Evolutionary conservation across 2,797 vertebrate species (phyloP).

Genomic region (Enteromius paludinosus): DNA sequence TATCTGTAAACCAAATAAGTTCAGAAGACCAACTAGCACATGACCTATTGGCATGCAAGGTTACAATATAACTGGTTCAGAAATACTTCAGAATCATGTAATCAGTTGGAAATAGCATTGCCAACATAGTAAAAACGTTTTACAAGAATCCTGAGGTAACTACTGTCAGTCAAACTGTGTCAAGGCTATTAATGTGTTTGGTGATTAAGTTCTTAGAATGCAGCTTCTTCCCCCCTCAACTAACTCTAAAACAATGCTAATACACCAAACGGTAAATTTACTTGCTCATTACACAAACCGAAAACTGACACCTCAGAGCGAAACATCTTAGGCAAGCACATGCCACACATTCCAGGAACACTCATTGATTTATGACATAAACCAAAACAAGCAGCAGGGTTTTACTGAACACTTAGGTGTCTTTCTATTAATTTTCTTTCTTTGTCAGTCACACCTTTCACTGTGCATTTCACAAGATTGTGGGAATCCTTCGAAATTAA

Average conservation of each 20-base stretch:
- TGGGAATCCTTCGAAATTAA: neutral
- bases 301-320: conserved; percentile 57
- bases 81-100: neutral
- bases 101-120: neutral
- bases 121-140: conserved; percentile 12
- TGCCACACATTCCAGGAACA: conserved; percentile 75
- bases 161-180: conserved; percentile 34
- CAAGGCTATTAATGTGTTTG: conserved; percentile 31
- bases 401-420: conserved; percentile 40
- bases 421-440: conserved; percentile 23
- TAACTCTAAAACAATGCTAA: conserved; percentile 31
- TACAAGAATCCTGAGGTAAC: conserved; percentile 21
- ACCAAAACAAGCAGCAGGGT: conserved; percentile 66
- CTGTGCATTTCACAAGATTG: neutral
- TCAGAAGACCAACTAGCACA: neutral
- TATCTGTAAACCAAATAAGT: conserved; percentile 4
- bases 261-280: conserved; percentile 19
- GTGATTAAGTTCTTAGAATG: conserved; percentile 43
- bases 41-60: neutral
- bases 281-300: conserved; percentile 51
- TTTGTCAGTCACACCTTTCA: neutral
- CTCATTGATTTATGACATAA: conserved; percentile 66
- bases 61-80: neutral
- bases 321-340: conserved; percentile 67
- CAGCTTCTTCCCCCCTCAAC: conserved; percentile 30